A percentile compares a stretch with the other conserved stretches of the same genome.
These are phyloP conservation scores for Lepus timidus DNA, from an alignment of 2,113 vertebrate genomes.

Conservation along the genomic window DNA sequence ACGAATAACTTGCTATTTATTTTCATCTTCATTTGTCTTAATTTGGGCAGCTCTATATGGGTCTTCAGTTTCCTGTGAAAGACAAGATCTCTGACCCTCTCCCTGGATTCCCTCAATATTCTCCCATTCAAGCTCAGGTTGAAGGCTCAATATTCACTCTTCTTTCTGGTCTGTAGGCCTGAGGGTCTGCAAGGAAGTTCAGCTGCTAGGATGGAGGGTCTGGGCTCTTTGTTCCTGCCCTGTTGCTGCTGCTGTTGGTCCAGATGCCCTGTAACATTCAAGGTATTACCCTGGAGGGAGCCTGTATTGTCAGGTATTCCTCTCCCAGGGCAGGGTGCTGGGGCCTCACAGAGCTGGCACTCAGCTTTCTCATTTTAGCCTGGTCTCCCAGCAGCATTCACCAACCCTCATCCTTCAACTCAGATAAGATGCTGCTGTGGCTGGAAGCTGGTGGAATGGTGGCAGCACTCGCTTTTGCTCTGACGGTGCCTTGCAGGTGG, in stretches of 20 bases:
- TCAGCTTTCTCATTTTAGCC: background rate
- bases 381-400: background rate
- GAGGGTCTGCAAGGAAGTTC: background rate
- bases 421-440: too few relatives aligned
- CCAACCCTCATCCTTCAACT: background rate
- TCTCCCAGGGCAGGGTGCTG: background rate
- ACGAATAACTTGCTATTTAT: background rate
- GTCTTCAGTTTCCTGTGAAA: background rate
- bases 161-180: background rate
- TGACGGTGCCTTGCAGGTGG: too few relatives aligned
- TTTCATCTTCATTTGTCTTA: background rate
- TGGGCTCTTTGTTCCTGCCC: background rate
- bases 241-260: background rate
- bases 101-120: background rate
- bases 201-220: background rate
- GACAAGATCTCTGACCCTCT: background rate
- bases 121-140: background rate
- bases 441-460: rapidly evolving
- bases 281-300: background rate
- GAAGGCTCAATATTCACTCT: background rate
- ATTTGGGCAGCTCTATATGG: background rate
- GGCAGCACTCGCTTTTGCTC: background rate
- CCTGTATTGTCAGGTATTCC: background rate
- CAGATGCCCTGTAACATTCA: background rate
- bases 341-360: too few relatives aligned